Evolutionary conservation across 2,888 invertebrate genomes (phyloP).

Genomic region (Brachyptera putata): DNA sequence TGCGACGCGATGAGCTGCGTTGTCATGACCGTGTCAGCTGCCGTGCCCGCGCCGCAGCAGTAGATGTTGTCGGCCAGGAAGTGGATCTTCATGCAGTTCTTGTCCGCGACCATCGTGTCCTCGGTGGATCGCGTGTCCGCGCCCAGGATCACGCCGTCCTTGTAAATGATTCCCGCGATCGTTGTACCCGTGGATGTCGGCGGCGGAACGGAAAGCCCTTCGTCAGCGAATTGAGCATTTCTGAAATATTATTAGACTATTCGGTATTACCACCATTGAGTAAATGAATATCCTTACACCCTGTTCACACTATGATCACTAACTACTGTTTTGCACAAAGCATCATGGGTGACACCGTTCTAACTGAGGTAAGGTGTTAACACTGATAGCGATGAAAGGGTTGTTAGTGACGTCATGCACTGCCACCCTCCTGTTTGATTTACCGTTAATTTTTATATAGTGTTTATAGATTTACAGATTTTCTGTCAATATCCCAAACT

Average conservation of each 20-base stretch:
- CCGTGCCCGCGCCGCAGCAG: conserved; percentile 98
- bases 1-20: conserved; percentile 91
- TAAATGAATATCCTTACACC: too few relatives aligned
- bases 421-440: too few relatives aligned
- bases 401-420: too few relatives aligned
- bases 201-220: conserved; percentile 79
- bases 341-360: too few relatives aligned
- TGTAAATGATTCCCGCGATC: conserved; percentile 84
- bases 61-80: conserved; percentile 56
- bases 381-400: too few relatives aligned
- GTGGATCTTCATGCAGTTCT: conserved; percentile 94
- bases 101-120: conserved; percentile 93
- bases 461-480: too few relatives aligned
- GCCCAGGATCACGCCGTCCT: conserved; percentile 95
- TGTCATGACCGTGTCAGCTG: conserved; percentile 96
- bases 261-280: too few relatives aligned
- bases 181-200: conserved; percentile 97
- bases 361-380: too few relatives aligned
- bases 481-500: too few relatives aligned
- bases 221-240: conserved; percentile 73
- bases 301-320: too few relatives aligned
- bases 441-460: too few relatives aligned
- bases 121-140: conserved; percentile 98
- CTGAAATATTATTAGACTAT: conserved; percentile 51
- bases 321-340: too few relatives aligned